phyloP scores from a whole-genome alignment of 1,140 invertebrate genomes.

The Copidosoma floridanum region DNA sequence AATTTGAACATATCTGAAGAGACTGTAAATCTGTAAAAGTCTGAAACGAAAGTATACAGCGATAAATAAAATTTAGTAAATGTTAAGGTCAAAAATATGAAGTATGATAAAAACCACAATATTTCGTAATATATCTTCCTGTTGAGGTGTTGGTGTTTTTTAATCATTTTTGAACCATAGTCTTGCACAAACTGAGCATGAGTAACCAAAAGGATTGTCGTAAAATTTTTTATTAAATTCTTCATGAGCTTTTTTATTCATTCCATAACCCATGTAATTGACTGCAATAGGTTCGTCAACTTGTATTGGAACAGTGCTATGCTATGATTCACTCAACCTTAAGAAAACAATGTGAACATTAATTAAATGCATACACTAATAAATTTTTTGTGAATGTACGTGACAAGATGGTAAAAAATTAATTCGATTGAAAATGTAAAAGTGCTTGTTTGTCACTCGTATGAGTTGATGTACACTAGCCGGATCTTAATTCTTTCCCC shows the following conservation, averaged over 20 bases:
- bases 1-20: conserved; percentile 32
- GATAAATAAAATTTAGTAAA: background rate
- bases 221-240: background rate
- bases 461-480: no score
- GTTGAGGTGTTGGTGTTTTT: no score
- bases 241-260: background rate
- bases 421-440: no score
- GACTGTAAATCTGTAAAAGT: background rate
- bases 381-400: no score
- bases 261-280: background rate
- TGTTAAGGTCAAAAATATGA: background rate
- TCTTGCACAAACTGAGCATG: background rate
- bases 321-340: no score
- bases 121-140: conserved; percentile 9
- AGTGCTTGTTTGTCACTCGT: no score
- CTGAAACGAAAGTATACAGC: background rate
- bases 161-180: background rate
- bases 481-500: no score
- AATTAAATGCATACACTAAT: no score
- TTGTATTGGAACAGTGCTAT: no score
- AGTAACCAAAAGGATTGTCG: background rate
- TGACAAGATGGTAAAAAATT: no score
- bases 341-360: no score
- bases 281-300: background rate
- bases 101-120: background rate